Base-by-base conservation (phyloP, 2,888 invertebrate species). In the Ceramica pisi region DNA sequence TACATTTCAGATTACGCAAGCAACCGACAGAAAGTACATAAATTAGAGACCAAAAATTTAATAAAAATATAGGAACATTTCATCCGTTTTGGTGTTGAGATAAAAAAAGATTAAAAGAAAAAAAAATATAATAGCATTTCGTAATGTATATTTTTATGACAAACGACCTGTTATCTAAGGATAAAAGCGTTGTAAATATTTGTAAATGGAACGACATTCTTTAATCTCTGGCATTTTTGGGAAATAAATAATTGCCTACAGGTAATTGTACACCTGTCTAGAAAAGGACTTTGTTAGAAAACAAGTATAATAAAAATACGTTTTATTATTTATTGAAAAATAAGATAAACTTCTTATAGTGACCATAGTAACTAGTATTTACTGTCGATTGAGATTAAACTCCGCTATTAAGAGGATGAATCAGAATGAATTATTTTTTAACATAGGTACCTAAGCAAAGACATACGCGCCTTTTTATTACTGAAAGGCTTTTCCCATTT, bases 111-210 rank as follows among this genome's bases (percentile, higher is more conserved):
- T 66, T 67, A 75, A 70, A 53, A 67, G 53, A 31, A 31, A 31
- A 66, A 67, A 78, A 55, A 56, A 76, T 70, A 71, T 75, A 57
- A 67, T 59, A 79, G 60, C 69, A 79, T 70, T 80, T 68, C 72
- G 41, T 66, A 80, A 81, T 67, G 82, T 80, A 68, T 67, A 68
- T 69, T 80, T 80, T 78, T 55, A 67, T 78, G 78, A 82, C 64
- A 80, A 80, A 80, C 78, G 78, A 80, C 69, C 67, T 65, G 75
- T 63, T 76, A 66, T 70, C 72, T 76, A 59, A 72, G 77, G 83
- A 83, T 76, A 68, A 80, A 70, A 78, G 65, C 66, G 50, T 66
- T 67, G 62, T 67, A 75, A 80, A 81, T 81, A 82, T 78, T 81
- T 78, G 78, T 67, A 80, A 81, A 79, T 65, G 78, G 53, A 62